These are phyloP conservation scores for Aplysina aerophoba DNA, from an alignment of 37 sponge, comb jelly and placozoan genomes.

Conservation along the genomic window DNA sequence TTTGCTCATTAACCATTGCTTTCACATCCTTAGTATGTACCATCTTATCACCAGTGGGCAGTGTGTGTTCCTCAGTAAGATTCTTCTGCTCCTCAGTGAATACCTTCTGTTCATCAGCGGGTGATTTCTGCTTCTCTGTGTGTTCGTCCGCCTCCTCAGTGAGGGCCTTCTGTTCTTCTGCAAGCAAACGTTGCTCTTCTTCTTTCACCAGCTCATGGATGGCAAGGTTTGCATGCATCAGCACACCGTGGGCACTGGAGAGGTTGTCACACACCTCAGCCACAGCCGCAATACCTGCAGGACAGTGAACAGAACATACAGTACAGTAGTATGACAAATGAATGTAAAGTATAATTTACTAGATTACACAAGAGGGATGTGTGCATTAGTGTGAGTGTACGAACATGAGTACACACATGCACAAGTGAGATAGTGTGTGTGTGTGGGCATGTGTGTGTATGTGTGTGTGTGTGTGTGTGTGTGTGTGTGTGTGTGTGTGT, in stretches of 20 bases:
- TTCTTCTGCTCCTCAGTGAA: background rate
- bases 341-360: too few relatives aligned
- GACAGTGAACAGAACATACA: background rate
- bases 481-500: conserved; percentile 11
- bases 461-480: background rate
- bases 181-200: background rate
- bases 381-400: too few relatives aligned
- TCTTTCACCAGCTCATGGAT: conserved; percentile 68
- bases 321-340: too few relatives aligned
- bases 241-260: conserved; percentile 57
- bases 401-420: too few relatives aligned
- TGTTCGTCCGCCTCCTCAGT: background rate
- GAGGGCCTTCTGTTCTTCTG: background rate
- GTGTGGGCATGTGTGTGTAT: too few relatives aligned
- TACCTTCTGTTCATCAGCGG: background rate
- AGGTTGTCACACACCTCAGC: conserved; percentile 46
- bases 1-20: background rate
- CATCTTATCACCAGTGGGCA: background rate
- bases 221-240: conserved; percentile 69
- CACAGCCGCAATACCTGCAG: conserved; percentile 26
- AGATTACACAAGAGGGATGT: too few relatives aligned
- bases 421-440: too few relatives aligned
- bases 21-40: background rate
- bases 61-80: background rate
- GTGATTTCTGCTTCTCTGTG: background rate